A percentile compares a stretch with the other conserved stretches of the same genome.
Conservation (phyloP, 2,888 invertebrate genomes). For the Oeneis ivallda region DNA sequence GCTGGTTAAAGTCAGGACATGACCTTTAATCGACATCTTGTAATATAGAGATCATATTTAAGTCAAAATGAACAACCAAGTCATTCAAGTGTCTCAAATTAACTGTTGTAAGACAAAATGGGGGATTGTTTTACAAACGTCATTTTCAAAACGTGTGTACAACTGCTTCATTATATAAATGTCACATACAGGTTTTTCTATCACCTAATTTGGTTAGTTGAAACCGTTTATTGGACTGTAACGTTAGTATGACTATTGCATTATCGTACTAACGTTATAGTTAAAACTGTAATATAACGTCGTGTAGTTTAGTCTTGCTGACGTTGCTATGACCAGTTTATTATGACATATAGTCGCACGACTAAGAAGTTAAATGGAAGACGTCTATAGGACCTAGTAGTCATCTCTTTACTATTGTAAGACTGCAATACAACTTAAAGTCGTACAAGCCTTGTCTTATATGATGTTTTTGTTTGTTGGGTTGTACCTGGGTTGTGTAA, state of each 20-base stretch:
- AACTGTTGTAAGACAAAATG: constrained; percentile 1
- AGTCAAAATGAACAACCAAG: neutral
- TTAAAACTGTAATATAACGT: constrained; percentile 1
- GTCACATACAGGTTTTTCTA: too few relatives aligned
- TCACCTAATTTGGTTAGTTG: neutral
- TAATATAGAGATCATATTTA: too few relatives aligned
- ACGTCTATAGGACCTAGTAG: constrained; percentile 1
- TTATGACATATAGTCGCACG: neutral
- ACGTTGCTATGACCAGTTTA: constrained; percentile 1
- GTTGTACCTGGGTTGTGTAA: too few relatives aligned
- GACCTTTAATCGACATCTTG: too few relatives aligned
- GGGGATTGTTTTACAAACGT: neutral
- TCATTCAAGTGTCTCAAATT: constrained; percentile 1
- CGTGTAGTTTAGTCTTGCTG: neutral
- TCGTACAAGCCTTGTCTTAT: too few relatives aligned
- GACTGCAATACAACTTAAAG: too few relatives aligned
- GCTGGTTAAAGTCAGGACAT: too few relatives aligned
- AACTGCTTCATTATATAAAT: neutral
- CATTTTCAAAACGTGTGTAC: neutral
- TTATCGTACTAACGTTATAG: neutral
- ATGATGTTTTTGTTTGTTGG: too few relatives aligned
- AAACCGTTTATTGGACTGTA: constrained; percentile 1
- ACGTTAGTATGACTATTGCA: constrained; percentile 1
- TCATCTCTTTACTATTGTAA: neutral
- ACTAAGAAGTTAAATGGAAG: neutral